A percentile compares a stretch with the other conserved stretches of the same genome.
phyloP scores from a whole-genome alignment of 2,797 vertebrate species.

The Martes flavigula region DNA sequence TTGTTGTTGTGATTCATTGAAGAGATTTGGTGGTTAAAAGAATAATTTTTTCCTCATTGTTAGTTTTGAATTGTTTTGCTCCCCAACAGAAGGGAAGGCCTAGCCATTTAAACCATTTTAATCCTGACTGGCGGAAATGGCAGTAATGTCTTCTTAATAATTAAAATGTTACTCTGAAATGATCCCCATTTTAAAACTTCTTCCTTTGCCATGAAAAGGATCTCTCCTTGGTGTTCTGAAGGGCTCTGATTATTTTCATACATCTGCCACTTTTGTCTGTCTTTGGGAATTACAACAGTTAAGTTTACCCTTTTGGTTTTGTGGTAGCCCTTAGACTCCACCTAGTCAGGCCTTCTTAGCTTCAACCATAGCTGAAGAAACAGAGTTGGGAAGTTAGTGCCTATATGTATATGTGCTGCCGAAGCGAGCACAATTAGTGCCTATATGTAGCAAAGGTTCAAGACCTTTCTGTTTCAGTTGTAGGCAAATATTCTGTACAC shows the following conservation, averaged over 20 bases:
- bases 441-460: not conserved
- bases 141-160: not conserved
- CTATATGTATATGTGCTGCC: too few relatives aligned
- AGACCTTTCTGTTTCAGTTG: not conserved
- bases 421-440: too few relatives aligned
- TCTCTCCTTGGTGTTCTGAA: not conserved
- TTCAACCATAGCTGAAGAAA: not conserved
- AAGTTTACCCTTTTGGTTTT: not conserved
- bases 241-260: not conserved
- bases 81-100: not conserved
- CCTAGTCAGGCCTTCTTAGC: not conserved
- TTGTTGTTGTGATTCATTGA: not conserved
- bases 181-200: not conserved
- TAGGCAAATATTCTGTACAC: not conserved
- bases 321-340: not conserved
- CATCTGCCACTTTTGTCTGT: not conserved
- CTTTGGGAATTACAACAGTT: not conserved
- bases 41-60: not conserved
- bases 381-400: not conserved
- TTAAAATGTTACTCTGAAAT: not conserved
- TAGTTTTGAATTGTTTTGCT: constrained; percentile 1
- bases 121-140: not conserved
- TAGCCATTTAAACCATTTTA: not conserved
- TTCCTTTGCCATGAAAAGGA: not conserved
- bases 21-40: not conserved